phyloP scores from a whole-genome alignment of 2,888 invertebrate genomes.

The Chelonus formosanus region DNA sequence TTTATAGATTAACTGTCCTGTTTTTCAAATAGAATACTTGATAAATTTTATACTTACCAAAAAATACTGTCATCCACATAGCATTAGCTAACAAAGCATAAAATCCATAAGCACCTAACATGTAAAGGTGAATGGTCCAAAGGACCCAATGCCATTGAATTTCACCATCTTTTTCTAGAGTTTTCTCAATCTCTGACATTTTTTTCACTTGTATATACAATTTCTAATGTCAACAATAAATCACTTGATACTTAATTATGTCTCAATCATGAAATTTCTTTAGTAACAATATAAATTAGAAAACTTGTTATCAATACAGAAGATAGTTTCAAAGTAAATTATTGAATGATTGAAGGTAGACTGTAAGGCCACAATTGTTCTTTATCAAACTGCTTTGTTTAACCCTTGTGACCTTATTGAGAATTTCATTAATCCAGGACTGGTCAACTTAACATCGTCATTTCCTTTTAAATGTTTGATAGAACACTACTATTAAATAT shows the following conservation, averaged over 20 bases:
- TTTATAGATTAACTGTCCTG: too few relatives aligned
- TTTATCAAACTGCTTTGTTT: conserved; percentile 43
- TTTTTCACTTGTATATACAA: conserved; percentile 10
- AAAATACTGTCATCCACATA: conserved; percentile 71
- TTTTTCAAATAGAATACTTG: neutral
- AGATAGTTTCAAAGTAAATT: conserved; percentile 24
- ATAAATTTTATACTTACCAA: conserved; percentile 68
- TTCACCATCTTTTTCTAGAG: conserved; percentile 66
- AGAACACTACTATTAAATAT: neutral
- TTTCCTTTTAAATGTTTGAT: conserved; percentile 50
- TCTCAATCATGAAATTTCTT: neutral
- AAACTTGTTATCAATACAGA: conserved; percentile 26
- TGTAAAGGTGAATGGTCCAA: conserved; percentile 78
- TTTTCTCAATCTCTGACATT: conserved; percentile 40
- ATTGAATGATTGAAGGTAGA: conserved; percentile 33
- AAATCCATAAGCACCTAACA: conserved; percentile 74
- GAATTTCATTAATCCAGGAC: conserved; percentile 53
- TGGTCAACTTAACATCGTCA: conserved; percentile 51
- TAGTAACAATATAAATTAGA: too few relatives aligned
- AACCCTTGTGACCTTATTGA: conserved; percentile 50
- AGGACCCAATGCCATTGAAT: conserved; percentile 78
- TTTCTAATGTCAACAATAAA: conserved; percentile 12
- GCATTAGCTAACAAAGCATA: conserved; percentile 71
- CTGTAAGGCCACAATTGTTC: conserved; percentile 31
- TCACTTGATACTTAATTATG: conserved; percentile 17